Base-by-base conservation (phyloP, 2,888 invertebrate genomes). In the Tetragonisca angustula region DNA sequence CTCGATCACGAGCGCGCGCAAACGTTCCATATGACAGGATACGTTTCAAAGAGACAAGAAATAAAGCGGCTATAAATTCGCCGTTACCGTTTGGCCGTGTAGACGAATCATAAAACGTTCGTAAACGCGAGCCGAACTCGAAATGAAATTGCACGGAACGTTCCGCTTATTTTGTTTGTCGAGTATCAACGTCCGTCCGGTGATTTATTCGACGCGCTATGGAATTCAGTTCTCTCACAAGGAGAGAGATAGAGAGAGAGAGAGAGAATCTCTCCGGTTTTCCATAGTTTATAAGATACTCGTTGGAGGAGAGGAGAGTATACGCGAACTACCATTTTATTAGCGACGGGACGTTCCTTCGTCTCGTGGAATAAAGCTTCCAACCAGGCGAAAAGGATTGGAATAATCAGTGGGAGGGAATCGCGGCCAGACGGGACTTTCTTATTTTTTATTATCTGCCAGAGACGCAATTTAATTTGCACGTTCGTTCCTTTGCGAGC, bases 401-500 rank as follows among this genome's bases (percentile, higher is more conserved):
- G 43, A 50, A 54, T 70, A 59, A 76, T 73, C 59, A 32, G 74
- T 5, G 62, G 59, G 43, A 32, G 59, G 5, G 27, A 72, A 36
- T 56, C 61, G 49, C 27, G 19, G 62, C 19, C 59, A 19, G 17
- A 24, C 27, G 24, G 17, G 61, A 27, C 19, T 67, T 50, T 56
- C 64, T 27, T 59, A 61, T 72, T 62, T 73, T 75, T 65, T 69
- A 65, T 86, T 67, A 15, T 32, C 54, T 36, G 21, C n/a, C n/a
- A 19, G 64, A n/a, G 50, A 71, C 27, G 81, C 83, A 67, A 78
- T 87, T 71, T 84, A 81, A 87, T 87, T 84, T 84, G 76, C 74
- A 72, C 76, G 76, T 68, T 84, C 36, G 24, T 67, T 70, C 71
- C 65, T 73, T 54, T 69, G 71, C 52, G 2, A 2, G 32, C 24